Base-by-base conservation (phyloP, 2,888 invertebrate genomes). In the Cerastis rubricosa region DNA sequence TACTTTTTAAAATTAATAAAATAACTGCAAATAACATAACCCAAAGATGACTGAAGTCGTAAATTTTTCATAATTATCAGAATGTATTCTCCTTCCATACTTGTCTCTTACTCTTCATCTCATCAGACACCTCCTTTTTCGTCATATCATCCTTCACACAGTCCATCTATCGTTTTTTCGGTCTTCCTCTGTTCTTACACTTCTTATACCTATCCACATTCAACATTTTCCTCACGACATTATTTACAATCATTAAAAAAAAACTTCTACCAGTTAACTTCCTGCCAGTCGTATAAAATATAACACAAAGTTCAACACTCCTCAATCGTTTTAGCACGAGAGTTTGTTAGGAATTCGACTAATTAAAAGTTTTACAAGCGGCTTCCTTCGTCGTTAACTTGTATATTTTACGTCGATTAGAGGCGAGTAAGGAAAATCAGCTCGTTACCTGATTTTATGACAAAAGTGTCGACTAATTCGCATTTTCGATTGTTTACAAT, bases 301-400 rank as follows among this genome's bases (percentile, higher is more conserved):
- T 1, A 70, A 72, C 68, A 73, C 75, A 81, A 81, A 79, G 64
- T 79, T 65, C 29, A 61, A 47, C 45, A 68, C 63, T 63, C 40
- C 68, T 49, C 45, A 65, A 71, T 22, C 71, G 40, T 73, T 75
- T 83, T 51, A 35, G 65, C 43, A 72, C 40, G 47, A 22, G 47
- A 84, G 29, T 76, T 85, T 54, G 66, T 71, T 64, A 59, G 68
- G 75, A 85, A 79, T 83, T 76, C n/a, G n/a, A 71, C 74, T 86
- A 86, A 86, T 84, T 83, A 83, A 86, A 84, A 84, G 84, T 84
- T 84, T 74, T 29, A 64, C 22, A 4, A 76, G 74, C 43, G 54
- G 66, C 45, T 72, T 75, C 47, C 72, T 69, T 67, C 74, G 29
- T 61, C 69, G 59, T 57, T 69, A 67, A 63, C 63, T 73, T 73